Conservation (phyloP, 2,888 invertebrate species). For the Pristionchus maxplancki region DNA sequence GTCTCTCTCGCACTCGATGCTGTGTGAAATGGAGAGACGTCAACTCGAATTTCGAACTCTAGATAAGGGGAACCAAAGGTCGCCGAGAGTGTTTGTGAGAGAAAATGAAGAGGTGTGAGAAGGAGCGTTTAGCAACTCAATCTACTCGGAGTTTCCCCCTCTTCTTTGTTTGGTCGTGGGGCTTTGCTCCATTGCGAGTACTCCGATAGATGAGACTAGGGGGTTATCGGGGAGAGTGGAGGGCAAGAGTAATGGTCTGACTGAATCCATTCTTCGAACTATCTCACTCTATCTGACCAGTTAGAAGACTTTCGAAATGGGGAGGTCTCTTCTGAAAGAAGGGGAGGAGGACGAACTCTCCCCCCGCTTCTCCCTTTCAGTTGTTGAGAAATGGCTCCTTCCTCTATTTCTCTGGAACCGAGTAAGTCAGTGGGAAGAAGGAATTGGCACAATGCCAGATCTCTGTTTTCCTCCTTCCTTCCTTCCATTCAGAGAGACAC, state of each 20-base stretch:
- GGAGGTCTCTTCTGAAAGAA: neutral
- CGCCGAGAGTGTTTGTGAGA: neutral
- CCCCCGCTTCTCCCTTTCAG: neutral
- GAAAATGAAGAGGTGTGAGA: neutral
- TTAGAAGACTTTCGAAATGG: neutral
- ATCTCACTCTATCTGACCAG: neutral
- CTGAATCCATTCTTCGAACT: neutral
- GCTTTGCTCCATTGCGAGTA: neutral
- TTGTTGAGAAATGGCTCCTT: slow-evolving; percentile 7
- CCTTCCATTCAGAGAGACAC: neutral
- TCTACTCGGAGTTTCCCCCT: neutral
- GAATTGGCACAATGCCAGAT: slow-evolving; percentile 30
- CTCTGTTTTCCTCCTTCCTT: slow-evolving; percentile 20
- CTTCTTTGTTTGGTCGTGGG: neutral
- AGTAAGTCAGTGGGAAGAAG: neutral
- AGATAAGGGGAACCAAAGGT: neutral
- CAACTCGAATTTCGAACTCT: neutral
- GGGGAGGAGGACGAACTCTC: neutral
- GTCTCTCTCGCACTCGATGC: neutral
- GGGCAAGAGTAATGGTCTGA: too few species aligned
- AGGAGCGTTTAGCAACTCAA: neutral
- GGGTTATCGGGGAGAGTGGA: neutral
- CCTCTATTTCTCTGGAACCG: slow-evolving; percentile 5
- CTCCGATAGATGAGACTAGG: neutral
- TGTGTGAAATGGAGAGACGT: neutral